These are phyloP conservation scores for Drosophila cyrtoloma DNA, from an alignment of 2,888 invertebrate genomes.

Conservation along the genomic window DNA sequence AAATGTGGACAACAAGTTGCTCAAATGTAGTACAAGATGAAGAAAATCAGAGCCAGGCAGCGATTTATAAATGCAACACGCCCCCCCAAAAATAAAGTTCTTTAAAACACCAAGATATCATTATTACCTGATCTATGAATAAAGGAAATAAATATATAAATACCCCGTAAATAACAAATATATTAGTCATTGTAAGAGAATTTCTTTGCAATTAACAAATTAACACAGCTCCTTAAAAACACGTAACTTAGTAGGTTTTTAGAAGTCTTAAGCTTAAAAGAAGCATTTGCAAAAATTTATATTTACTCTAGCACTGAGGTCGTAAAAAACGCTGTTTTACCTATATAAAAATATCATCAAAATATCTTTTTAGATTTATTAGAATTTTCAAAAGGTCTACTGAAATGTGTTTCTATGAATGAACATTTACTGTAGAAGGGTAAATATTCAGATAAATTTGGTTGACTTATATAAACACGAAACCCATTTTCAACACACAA, in stretches of 20 bases:
- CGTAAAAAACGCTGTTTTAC: not conserved
- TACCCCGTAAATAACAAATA: not conserved
- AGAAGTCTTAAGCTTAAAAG: not conserved
- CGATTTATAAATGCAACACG: constrained; percentile 6
- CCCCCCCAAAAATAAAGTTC: not conserved
- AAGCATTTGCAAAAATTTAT: fast-evolving
- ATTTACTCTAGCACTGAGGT: not conserved
- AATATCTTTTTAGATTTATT: not conserved
- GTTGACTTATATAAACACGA: not conserved
- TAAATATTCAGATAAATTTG: not conserved
- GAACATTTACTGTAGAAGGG: not conserved
- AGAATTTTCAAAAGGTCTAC: not conserved
- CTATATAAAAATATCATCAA: not conserved
- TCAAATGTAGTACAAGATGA: not conserved
- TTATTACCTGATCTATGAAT: not conserved
- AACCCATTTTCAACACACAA: not conserved
- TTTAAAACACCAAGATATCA: not conserved
- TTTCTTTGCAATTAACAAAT: not conserved
- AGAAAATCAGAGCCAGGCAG: constrained; percentile 2
- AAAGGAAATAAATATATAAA: not conserved
- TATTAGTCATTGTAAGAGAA: not conserved
- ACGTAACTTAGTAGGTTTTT: too few species aligned
- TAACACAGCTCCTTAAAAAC: not conserved
- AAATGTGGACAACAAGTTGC: constrained; percentile 40
- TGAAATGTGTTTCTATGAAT: not conserved